Evolutionary conservation across 2,888 invertebrate genomes (phyloP).

Genomic region (Neuroscelio doddi): DNA sequence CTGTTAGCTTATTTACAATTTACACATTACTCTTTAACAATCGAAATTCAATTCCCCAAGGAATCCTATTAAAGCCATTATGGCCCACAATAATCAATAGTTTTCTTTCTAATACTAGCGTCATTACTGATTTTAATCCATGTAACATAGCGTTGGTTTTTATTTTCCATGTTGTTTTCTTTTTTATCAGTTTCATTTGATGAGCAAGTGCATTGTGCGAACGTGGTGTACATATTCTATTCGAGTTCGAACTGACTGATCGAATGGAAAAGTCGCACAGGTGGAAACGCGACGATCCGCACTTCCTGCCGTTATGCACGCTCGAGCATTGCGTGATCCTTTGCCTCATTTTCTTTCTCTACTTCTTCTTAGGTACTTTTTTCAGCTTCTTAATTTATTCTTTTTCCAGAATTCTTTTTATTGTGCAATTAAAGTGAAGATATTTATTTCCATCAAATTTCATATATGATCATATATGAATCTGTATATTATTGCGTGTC

Average conservation of each 20-base stretch:
- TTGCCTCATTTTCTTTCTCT: constrained; percentile 28
- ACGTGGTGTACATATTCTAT: constrained; percentile 34
- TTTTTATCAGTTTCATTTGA: constrained; percentile 45
- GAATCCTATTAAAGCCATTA: constrained; percentile 36
- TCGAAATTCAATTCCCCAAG: constrained; percentile 36
- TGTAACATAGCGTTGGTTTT: constrained; percentile 23
- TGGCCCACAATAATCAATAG: constrained; percentile 25
- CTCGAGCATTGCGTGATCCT: constrained; percentile 36
- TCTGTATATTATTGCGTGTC: too few species aligned
- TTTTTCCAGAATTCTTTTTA: constrained; percentile 2
- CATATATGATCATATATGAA: too few species aligned
- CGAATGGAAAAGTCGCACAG: constrained; percentile 50
- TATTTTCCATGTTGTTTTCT: constrained; percentile 42
- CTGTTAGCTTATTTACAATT: too few species aligned
- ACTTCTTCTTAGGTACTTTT: constrained; percentile 19
- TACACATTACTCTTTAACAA: constrained; percentile 37
- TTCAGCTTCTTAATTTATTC: constrained; percentile 7
- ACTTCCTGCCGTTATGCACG: constrained; percentile 45
- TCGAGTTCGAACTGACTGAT: constrained; percentile 37
- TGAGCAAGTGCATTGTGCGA: constrained; percentile 22
- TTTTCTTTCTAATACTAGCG: constrained; percentile 31
- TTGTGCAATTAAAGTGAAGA: not conserved
- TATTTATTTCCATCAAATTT: too few species aligned
- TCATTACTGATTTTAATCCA: constrained; percentile 38
- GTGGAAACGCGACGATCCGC: constrained; percentile 50